Evolutionary conservation across 2,888 invertebrate species (phyloP), one percentile per base, ranked within the genome.

Genomic region (Idaea aversata): DNA sequence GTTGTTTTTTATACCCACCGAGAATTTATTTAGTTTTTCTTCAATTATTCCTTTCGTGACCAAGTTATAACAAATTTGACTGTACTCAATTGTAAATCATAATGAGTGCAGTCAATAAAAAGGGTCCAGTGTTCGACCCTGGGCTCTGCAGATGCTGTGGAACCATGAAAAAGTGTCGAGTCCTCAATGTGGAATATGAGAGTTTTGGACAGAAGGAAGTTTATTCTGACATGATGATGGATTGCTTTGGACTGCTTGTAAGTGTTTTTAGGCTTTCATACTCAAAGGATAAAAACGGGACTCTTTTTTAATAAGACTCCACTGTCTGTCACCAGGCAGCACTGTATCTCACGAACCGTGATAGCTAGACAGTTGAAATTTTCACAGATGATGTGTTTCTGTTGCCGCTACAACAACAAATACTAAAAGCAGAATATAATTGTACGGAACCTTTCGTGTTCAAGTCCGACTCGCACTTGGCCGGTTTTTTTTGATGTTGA

Each of bases 211-310:
- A 86, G 65, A 88, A 86, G 58, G 92, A 92, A 70, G 70, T 90
- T 0, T 93, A 93, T 74, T 86, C 90, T 0, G 90, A 91, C 62
- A 91, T 93, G 86, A 78, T 93, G 35, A 82, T 91, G 84, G 92
- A 92, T 66, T 91, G 91, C 68, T 93, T 87, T 67, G 89, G 92
- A 0, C 75, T 93, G 15, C 63, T 91, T 76, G 92, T 91, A 75
- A 81, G 86, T 58, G n/a, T 58, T 58, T 16, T 15, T 15, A 15
- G 5, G 5, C 1, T 4, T 58, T 15, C 13, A 59, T 6, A 25
- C 3, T 13, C 5, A 59, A 25, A 1, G 25, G 3, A 25, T 25
- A 25, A 25, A 25, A 25, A 25, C 25, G 7, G 7, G 57, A 57
- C 1, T 57, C 15, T 57, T 57, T 57, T 57, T 3, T 57, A 13